Evolutionary conservation across 2,113 vertebrate species (phyloP).

Genomic region (Pogonocichla stellata): DNA sequence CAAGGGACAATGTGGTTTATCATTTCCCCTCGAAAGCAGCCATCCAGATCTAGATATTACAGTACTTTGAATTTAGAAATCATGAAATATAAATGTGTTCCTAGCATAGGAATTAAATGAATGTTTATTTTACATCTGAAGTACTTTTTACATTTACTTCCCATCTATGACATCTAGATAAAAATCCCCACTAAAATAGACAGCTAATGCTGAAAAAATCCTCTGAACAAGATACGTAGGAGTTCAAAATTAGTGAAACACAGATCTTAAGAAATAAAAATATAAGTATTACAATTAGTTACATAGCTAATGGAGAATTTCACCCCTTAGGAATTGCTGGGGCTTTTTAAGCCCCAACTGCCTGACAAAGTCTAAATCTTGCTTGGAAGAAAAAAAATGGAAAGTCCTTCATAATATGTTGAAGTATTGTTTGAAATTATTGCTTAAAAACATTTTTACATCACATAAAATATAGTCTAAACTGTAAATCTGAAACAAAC

Average conservation of each 20-base stretch:
- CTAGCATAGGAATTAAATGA: constrained; percentile 55
- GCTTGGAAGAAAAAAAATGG: neutral
- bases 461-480: neutral
- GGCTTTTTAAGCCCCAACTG: neutral
- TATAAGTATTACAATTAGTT: neutral
- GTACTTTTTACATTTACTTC: constrained; percentile 26
- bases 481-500: neutral
- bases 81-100: constrained; percentile 65
- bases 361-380: neutral
- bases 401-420: neutral
- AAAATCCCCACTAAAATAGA: neutral
- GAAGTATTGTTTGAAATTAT: neutral
- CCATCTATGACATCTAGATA: neutral
- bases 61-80: constrained; percentile 52
- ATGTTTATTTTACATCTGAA: constrained; percentile 38
- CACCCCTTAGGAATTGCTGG: neutral
- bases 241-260: neutral
- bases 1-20: constrained; percentile 63
- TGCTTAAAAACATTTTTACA: neutral
- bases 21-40: constrained; percentile 40
- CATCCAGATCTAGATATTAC: constrained; percentile 53
- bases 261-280: neutral
- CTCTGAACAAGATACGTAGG: neutral
- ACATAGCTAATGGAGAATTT: neutral
- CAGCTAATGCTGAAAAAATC: neutral